phyloP scores from a whole-genome alignment of 1,140 invertebrate genomes.

The Hirudo medicinalis region DNA sequence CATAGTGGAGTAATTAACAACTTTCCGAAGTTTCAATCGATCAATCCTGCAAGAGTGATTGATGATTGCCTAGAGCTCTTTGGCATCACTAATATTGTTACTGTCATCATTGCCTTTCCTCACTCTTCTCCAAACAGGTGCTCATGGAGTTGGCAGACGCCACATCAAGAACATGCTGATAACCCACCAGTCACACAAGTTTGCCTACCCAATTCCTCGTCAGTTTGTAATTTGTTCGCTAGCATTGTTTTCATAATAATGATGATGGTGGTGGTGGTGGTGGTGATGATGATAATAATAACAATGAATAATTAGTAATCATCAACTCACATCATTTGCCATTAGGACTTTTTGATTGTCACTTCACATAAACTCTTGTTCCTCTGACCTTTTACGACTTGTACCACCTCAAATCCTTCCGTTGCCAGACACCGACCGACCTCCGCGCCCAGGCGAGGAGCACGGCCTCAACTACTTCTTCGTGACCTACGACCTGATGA shows the following conservation, averaged over 20 bases:
- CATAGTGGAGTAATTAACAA: too few species aligned
- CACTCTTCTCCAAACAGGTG: slow-evolving; percentile 49
- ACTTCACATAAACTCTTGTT: too few species aligned
- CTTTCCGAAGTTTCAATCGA: too few species aligned
- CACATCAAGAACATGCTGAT: slow-evolving; percentile 95
- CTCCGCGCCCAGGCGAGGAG: slow-evolving; percentile 82
- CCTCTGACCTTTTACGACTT: too few species aligned
- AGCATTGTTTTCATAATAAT: too few species aligned
- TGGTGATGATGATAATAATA: not conserved
- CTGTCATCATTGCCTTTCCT: not conserved
- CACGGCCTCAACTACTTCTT: slow-evolving; percentile 97
- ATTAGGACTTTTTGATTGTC: too few species aligned
- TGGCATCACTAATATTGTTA: not conserved
- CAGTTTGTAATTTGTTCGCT: slow-evolving; percentile 43
- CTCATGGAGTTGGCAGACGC: slow-evolving; percentile 76
- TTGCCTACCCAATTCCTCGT: slow-evolving; percentile 96
- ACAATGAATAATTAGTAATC: too few species aligned
- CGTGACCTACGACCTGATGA: slow-evolving; percentile 95
- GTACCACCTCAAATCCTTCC: not conserved
- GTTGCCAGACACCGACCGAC: slow-evolving; percentile 80
- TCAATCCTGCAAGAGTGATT: not conserved
- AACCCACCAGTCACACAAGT: slow-evolving; percentile 81
- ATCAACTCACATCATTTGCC: too few species aligned
- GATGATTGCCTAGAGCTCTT: not conserved
- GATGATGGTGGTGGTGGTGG: too few species aligned